Base-by-base conservation (phyloP, 2,797 vertebrate genomes). In the Uromys caudimaculatus region DNA sequence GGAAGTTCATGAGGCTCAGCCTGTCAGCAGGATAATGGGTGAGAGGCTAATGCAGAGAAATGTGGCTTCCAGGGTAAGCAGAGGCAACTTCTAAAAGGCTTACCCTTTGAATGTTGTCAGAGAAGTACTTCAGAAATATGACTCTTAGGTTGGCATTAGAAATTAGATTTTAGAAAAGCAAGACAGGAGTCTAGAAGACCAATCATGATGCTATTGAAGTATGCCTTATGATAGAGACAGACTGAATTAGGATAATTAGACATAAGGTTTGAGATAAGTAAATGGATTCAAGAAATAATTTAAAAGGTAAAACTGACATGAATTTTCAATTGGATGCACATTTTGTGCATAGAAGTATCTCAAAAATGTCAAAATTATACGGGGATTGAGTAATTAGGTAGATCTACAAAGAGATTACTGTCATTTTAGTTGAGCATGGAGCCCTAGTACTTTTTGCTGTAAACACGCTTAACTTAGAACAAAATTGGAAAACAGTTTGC, bases 221-320 rank as follows among this genome's bases (percentile, higher is more conserved):
- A 52, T 54, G 88, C 93, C 29, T 89, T 9, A 27, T 91, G 52
- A 89, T 12, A 60, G n/a, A 91, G n/a, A 69, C 29, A 29, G 60
- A 54, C 38, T 79, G 56, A 73, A 47, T 79, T 81, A 81, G 32
- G 44, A 71, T 27, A 75, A 44, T 82, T 75, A 71, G 32, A 10
- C 75, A 21, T 92, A 90, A 67, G 12, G 8, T 58, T 93, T n/a
- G 35, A 76, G 47, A 75, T 82, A 89, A 79, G 35, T n/a, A 88
- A 79, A 78, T 64, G n/a, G 35, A 91, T 44, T 69, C 52, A 79
- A 52, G 54, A 93, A 92, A 81, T 23, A 17, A 44, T 95, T 97
- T 91, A 52, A 95, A 93, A 97, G 8, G 6, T 64, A 83, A 95
- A 95, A 76, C 0, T 64, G 23, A 56, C 0, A 50, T 62, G 50